phyloP scores from a whole-genome alignment of 1,140 invertebrate genomes.

The Drosophila bifasciata region DNA sequence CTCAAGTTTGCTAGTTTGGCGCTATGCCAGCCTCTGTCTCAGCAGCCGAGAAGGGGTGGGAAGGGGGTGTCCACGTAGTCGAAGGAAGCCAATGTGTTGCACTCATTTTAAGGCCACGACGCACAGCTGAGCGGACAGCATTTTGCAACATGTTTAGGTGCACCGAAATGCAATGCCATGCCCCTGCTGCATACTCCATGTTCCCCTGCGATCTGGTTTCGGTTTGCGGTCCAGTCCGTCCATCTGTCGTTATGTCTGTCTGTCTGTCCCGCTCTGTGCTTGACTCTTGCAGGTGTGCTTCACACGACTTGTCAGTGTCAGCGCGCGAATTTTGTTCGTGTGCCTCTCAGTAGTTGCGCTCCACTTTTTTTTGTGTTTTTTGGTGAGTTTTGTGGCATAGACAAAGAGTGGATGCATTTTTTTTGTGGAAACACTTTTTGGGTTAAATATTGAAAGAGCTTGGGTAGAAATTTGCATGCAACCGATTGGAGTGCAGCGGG shows the following conservation, averaged over 20 bases:
- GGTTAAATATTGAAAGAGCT: constrained; percentile 47
- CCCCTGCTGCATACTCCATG: constrained; percentile 11
- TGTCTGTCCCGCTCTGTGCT: constrained; percentile 50
- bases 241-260: no score
- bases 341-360: background rate
- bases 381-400: constrained; percentile 18
- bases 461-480: constrained; percentile 23
- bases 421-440: constrained; percentile 37
- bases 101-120: constrained; percentile 75
- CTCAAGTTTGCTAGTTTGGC: constrained; percentile 70
- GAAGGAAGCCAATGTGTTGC: constrained; percentile 69
- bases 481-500: constrained; percentile 10
- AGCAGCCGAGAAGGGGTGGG: background rate
- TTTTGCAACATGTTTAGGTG: constrained; percentile 71
- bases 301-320: constrained; percentile 82
- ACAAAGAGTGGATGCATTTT: constrained; percentile 32
- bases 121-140: constrained; percentile 61
- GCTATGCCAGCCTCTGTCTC: constrained; percentile 58
- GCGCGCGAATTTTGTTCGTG: constrained; percentile 50
- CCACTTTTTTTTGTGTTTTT: constrained; percentile 34
- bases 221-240: constrained; percentile 52
- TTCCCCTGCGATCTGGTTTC: constrained; percentile 37
- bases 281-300: constrained; percentile 79
- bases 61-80: constrained; percentile 14
- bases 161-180: constrained; percentile 25